Conservation (phyloP, 2,113 vertebrate species). For the Falco punctatus region DNA sequence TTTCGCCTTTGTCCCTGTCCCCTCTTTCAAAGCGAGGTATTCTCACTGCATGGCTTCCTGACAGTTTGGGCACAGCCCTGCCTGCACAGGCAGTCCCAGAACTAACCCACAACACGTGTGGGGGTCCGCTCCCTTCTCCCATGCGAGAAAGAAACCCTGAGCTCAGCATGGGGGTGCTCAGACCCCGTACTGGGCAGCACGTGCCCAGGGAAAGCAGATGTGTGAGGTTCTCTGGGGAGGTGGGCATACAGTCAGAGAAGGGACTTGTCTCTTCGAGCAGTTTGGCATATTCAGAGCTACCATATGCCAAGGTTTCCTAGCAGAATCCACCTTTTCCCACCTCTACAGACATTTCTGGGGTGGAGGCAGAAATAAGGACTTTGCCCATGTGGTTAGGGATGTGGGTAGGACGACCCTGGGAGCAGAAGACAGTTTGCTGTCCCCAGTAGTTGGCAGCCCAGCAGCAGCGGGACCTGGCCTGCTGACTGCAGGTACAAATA, state of each 20-base stretch:
- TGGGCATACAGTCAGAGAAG: background rate
- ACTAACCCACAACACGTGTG: rapidly evolving
- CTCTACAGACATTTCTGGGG: background rate
- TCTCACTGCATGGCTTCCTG: background rate
- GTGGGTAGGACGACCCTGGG: rapidly evolving
- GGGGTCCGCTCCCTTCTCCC: background rate
- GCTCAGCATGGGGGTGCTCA: background rate
- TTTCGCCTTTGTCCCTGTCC: background rate
- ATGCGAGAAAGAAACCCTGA: background rate
- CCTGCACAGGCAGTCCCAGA: background rate
- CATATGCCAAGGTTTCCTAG: background rate
- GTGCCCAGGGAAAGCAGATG: background rate
- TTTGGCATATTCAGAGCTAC: background rate
- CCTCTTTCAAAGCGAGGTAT: background rate
- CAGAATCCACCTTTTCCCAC: background rate
- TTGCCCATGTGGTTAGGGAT: background rate
- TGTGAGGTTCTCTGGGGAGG: background rate
- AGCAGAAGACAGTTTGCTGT: background rate
- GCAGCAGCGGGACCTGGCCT: background rate
- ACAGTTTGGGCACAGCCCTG: background rate
- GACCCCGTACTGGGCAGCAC: background rate
- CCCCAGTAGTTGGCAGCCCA: background rate
- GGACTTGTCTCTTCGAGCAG: background rate
- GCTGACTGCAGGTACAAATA: background rate
- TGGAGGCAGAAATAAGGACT: background rate